These are phyloP conservation scores for Trialeurodes vaporariorum DNA, from an alignment of 1,140 invertebrate genomes.

Conservation along the genomic window DNA sequence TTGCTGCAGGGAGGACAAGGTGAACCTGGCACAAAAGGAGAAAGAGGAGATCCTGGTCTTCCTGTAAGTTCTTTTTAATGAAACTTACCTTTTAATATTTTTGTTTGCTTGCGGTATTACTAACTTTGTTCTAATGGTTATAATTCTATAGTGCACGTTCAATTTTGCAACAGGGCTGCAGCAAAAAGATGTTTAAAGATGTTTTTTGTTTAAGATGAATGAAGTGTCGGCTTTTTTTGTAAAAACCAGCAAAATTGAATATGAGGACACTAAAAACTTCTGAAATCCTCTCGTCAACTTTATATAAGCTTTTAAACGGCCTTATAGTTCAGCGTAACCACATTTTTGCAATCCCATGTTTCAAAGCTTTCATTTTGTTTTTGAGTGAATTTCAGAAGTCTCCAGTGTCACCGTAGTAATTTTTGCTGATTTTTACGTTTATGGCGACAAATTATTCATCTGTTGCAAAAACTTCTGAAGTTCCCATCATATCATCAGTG, in stretches of 20 bases:
- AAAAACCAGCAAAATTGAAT: neutral
- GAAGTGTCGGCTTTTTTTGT: too few relatives aligned
- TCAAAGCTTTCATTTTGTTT: slow-evolving; percentile 11
- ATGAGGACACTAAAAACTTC: slow-evolving; percentile 9
- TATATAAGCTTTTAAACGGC: neutral
- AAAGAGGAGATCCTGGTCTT: slow-evolving; percentile 79
- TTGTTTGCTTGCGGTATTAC: slow-evolving; percentile 4
- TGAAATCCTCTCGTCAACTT: slow-evolving; percentile 7
- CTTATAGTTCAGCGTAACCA: neutral
- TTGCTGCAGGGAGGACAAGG: slow-evolving; percentile 72
- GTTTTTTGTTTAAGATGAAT: too few relatives aligned
- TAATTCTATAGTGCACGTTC: neutral
- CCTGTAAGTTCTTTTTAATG: slow-evolving; percentile 53
- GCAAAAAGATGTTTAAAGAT: too few relatives aligned
- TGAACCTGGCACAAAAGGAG: slow-evolving; percentile 78
- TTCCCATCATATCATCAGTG: too few relatives aligned
- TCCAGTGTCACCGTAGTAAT: too few relatives aligned
- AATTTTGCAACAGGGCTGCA: slow-evolving; percentile 1
- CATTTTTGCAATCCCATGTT: neutral
- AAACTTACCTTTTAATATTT: neutral
- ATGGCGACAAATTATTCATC: too few relatives aligned
- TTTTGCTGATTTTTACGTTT: too few relatives aligned
- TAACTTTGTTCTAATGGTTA: neutral
- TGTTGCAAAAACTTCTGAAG: too few relatives aligned
- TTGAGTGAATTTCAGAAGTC: too few relatives aligned